Evolutionary conservation across 35 echinoderm and acorn worm species (phyloP).

Genomic region (Acanthaster planci): DNA sequence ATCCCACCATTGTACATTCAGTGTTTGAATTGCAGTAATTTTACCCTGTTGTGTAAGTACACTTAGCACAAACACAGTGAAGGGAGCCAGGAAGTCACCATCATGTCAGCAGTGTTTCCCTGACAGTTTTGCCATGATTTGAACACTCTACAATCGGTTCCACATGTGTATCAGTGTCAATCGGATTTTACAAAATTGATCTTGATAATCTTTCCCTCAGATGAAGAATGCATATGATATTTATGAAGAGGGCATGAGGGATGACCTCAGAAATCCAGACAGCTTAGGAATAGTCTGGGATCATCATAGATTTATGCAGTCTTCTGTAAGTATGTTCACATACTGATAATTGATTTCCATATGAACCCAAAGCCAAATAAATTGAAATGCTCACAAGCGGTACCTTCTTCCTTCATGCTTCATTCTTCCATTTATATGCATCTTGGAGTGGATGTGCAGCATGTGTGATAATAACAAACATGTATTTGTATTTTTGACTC

Average conservation of each 20-base stretch:
- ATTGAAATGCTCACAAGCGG: not conserved
- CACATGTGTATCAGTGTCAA: no score
- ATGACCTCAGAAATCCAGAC: conserved; percentile 85
- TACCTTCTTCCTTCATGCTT: not conserved
- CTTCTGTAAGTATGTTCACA: conserved; percentile 56
- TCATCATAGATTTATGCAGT: conserved; percentile 76
- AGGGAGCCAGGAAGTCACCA: no score
- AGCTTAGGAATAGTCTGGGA: conserved; percentile 92
- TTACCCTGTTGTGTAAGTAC: no score
- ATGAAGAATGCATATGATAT: conserved; percentile 98
- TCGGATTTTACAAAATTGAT: not conserved
- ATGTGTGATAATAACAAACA: no score
- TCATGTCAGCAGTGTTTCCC: no score
- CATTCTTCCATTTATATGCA: not conserved
- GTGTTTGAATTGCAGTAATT: no score
- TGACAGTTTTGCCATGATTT: no score
- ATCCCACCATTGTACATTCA: no score
- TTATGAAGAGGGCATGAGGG: conserved; percentile 70
- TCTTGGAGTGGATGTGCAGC: no score
- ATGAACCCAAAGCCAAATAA: not conserved
- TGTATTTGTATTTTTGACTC: no score
- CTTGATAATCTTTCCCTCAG: conserved; percentile 39
- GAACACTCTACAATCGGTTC: no score
- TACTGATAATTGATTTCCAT: not conserved
- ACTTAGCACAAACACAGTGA: no score